Base-by-base conservation (phyloP, 2,113 vertebrate genomes). In the Maccullochella peelii region DNA sequence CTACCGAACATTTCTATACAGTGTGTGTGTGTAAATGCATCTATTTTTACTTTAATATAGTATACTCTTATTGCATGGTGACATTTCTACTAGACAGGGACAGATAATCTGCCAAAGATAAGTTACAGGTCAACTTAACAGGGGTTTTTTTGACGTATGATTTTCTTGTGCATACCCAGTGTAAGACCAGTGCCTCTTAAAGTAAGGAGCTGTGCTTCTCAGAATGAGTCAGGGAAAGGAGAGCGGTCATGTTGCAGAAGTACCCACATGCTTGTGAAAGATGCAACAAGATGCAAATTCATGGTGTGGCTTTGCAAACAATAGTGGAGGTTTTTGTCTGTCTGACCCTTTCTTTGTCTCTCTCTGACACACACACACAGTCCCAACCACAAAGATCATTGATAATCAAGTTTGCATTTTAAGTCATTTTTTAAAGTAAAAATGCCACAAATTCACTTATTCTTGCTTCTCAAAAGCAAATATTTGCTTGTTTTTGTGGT, bases 221-320 rank as follows among this genome's bases (percentile, higher is more conserved):
- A 50, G 49, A 50, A 50, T 50, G 49, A 50, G 49, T 50, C 49
- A 50, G 20, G 18, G 18, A 8, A 50, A 6, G 49, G 1, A 50
- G 49, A 50, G 49, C 49, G 49, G 18, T 20, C 49, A 50, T 18
- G 49, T 50, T 50, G 49, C 49, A 50, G 7, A 50, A 79, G 42
- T 44, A 55, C 42, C 82, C 20, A 0, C 59, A 63, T 44, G 38
- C 61, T 76, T 82, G 73, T 82, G 84, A 79, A 88, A 69, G 71
- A 65, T 54, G 57, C 47, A 59, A 80, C 38, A 40, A 69, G 50
- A 78, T 47, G 66, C 55, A 83, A 68, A 72, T 42, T 36, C 27
- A 50, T 18, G 5, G 0, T 27, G 52, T 72, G 38, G 61, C 62
- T 54, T 73, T n/a, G 62, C 2, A 78, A 77, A 69, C 73, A 75